phyloP scores from a whole-genome alignment of 2,797 vertebrate genomes.

The Phyllotis vaccarum region DNA sequence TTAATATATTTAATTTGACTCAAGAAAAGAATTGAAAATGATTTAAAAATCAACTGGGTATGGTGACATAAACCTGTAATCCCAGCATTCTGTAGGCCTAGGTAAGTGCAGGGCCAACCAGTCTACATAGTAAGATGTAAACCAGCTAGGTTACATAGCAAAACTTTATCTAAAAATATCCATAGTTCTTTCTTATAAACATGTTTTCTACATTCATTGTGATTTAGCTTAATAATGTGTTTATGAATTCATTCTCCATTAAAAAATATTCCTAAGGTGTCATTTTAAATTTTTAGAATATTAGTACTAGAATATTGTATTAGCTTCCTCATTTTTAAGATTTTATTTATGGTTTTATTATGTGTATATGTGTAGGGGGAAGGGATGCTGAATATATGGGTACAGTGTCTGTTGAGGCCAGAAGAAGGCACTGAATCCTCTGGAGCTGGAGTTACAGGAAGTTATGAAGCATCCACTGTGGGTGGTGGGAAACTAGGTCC shows the following conservation, averaged over 20 bases:
- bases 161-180: background rate
- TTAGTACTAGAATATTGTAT: conserved; percentile 54
- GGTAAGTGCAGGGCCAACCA: background rate
- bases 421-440: background rate
- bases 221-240: conserved; percentile 10
- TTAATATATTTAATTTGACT: conserved; percentile 9
- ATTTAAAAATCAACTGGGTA: background rate
- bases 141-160: background rate
- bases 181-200: background rate
- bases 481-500: too few relatives aligned
- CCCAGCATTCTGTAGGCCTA: background rate
- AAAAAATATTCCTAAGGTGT: conserved; percentile 39
- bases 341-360: background rate
- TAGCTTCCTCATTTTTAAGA: conserved; percentile 28
- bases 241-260: conserved; percentile 43
- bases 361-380: background rate
- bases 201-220: conserved; percentile 31
- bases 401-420: background rate
- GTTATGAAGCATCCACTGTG: background rate
- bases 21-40: conserved; percentile 1
- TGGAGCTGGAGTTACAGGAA: background rate
- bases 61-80: background rate
- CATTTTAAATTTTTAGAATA: conserved; percentile 33
- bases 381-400: background rate
- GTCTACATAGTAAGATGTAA: background rate